Conservation (phyloP, 2,888 invertebrate species). For the Steinernema carpocapsae region DNA sequence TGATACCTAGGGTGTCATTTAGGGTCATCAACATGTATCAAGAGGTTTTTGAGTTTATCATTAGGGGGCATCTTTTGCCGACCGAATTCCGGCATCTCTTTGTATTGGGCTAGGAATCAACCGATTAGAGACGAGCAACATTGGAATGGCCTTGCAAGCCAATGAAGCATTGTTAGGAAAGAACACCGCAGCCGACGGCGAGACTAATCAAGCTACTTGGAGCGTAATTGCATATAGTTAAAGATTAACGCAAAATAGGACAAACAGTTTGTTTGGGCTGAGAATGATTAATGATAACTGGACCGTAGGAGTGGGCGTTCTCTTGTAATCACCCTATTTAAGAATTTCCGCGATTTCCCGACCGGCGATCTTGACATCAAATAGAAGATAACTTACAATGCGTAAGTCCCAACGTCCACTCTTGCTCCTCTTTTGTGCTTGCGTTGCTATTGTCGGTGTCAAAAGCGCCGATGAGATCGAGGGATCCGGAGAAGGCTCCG, state of each 20-base stretch:
- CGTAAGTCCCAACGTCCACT: constrained; percentile 8
- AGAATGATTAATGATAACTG: constrained; percentile 35
- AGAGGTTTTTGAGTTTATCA: background rate
- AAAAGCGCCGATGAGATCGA: constrained; percentile 10
- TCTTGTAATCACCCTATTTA: constrained; percentile 34
- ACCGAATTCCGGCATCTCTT: too few species aligned
- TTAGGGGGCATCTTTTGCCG: background rate
- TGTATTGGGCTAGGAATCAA: background rate
- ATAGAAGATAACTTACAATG: constrained; percentile 29
- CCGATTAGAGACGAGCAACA: background rate
- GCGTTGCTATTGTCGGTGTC: background rate
- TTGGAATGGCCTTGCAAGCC: background rate
- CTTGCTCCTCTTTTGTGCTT: background rate
- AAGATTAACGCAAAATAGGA: constrained; percentile 22
- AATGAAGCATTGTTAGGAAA: background rate
- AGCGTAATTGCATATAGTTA: constrained; percentile 26
- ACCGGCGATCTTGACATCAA: constrained; percentile 29
- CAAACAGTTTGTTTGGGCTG: constrained; percentile 30
- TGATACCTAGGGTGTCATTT: constrained; percentile 11
- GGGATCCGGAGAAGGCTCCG: constrained; percentile 27
- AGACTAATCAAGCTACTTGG: constrained; percentile 24
- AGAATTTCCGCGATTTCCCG: constrained; percentile 27
- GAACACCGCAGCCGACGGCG: background rate
- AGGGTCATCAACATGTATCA: too few species aligned
- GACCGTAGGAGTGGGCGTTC: constrained; percentile 33